Evolutionary conservation across 2,113 vertebrate species (phyloP).

Genomic region (Rhodinocichla rosea): DNA sequence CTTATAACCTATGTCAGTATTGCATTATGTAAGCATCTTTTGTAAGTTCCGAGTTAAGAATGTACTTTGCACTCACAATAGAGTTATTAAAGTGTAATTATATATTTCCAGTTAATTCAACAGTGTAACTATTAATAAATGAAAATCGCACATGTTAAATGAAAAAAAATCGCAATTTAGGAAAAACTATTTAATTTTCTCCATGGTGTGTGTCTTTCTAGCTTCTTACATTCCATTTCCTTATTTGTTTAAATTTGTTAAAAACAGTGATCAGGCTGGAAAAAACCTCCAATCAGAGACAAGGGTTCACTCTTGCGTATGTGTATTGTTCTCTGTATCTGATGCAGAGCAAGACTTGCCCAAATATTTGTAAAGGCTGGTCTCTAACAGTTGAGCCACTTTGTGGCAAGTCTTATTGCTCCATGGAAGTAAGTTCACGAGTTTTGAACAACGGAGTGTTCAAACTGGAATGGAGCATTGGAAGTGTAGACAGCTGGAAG

Average conservation of each 20-base stretch:
- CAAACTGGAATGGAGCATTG: neutral
- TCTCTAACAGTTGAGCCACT: neutral
- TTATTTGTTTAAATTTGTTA: neutral
- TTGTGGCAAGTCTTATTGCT: neutral
- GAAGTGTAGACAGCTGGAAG: neutral
- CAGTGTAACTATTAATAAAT: neutral
- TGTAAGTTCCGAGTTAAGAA: neutral
- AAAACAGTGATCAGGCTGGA: neutral
- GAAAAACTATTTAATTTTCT: neutral
- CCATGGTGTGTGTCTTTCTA: neutral
- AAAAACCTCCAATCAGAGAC: neutral
- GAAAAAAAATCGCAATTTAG: neutral
- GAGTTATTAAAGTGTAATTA: neutral
- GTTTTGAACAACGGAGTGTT: neutral
- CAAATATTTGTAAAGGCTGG: neutral
- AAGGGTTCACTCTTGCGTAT: neutral
- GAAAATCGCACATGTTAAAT: neutral
- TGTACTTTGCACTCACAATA: neutral
- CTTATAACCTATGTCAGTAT: neutral
- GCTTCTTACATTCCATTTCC: neutral
- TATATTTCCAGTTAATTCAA: constrained; percentile 10
- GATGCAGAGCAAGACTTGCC: neutral
- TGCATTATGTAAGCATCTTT: neutral
- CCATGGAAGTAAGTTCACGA: neutral
- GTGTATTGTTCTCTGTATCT: neutral